Conservation (phyloP, 2,888 invertebrate genomes). For the Eristalinus aeneus region DNA sequence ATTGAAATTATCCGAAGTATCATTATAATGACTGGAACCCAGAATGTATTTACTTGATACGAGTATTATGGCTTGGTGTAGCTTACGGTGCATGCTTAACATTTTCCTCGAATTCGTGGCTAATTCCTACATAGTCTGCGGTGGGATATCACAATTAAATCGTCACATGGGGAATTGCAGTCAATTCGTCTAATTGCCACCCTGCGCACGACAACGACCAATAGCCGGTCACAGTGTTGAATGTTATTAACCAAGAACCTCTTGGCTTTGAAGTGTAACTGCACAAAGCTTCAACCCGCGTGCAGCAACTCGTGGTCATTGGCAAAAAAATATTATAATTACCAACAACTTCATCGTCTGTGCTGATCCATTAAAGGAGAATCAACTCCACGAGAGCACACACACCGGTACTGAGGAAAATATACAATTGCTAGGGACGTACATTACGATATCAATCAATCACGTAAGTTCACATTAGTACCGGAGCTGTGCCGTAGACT, state of each 20-base stretch:
- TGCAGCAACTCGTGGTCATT: constrained; percentile 16
- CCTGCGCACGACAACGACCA: neutral
- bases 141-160: constrained; percentile 38
- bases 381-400: constrained; percentile 14
- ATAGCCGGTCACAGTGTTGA: neutral
- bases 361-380: constrained; percentile 40
- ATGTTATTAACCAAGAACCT: neutral
- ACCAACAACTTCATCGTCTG: constrained; percentile 47
- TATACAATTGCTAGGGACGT: neutral
- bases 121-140: constrained; percentile 9
- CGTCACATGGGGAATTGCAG: constrained; percentile 32
- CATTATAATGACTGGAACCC: constrained; percentile 35
- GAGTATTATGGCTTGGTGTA: neutral
- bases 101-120: constrained; percentile 15
- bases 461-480: constrained; percentile 40
- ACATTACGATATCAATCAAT: constrained; percentile 53
- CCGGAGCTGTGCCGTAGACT: neutral
- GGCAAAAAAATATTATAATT: constrained; percentile 42
- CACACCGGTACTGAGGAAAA: neutral
- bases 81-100: constrained; percentile 3
- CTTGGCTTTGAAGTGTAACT: constrained; percentile 7
- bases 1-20: constrained; percentile 23
- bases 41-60: constrained; percentile 24
- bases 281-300: constrained; percentile 26
- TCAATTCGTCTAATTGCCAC: constrained; percentile 53